phyloP scores from a whole-genome alignment of 2,888 invertebrate genomes.

The Nudaria mundana region DNA sequence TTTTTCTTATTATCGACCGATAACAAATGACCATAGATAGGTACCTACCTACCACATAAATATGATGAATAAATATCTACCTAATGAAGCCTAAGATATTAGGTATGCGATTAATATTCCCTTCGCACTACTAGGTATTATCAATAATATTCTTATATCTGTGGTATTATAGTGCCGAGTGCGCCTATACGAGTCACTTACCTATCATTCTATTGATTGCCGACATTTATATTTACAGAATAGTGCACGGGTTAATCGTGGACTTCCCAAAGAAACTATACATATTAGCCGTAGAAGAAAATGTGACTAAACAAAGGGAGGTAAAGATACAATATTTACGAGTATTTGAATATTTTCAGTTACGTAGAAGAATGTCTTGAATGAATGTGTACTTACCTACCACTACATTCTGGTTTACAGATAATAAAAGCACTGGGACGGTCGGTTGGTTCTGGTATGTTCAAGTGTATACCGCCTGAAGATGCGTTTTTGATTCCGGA shows the following conservation, averaged over 20 bases:
- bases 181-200: too few relatives aligned
- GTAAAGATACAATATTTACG: too few relatives aligned
- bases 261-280: constrained; percentile 81
- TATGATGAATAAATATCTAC: too few relatives aligned
- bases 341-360: too few relatives aligned
- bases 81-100: too few relatives aligned
- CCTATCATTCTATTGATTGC: too few relatives aligned
- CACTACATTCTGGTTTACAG: too few relatives aligned
- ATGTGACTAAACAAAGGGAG: constrained; percentile 72
- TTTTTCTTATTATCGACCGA: too few relatives aligned
- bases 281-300: constrained; percentile 84
- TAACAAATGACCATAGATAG: too few relatives aligned
- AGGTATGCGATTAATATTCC: too few relatives aligned
- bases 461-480: constrained; percentile 76
- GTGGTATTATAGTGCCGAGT: too few relatives aligned
- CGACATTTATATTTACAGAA: constrained; percentile 47
- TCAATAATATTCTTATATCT: not conserved
- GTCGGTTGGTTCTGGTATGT: constrained; percentile 75
- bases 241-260: constrained; percentile 65
- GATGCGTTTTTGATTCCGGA: constrained; percentile 81
- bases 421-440: constrained; percentile 82
- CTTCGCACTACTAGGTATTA: not conserved
- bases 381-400: constrained; percentile 15
- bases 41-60: too few relatives aligned
- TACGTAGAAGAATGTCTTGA: not conserved